Percentiles rank a stretch among this genome's conserved stretches.
Evolutionary conservation across 2,113 vertebrate species (phyloP).

Genomic region (Prionailurus viverrinus): DNA sequence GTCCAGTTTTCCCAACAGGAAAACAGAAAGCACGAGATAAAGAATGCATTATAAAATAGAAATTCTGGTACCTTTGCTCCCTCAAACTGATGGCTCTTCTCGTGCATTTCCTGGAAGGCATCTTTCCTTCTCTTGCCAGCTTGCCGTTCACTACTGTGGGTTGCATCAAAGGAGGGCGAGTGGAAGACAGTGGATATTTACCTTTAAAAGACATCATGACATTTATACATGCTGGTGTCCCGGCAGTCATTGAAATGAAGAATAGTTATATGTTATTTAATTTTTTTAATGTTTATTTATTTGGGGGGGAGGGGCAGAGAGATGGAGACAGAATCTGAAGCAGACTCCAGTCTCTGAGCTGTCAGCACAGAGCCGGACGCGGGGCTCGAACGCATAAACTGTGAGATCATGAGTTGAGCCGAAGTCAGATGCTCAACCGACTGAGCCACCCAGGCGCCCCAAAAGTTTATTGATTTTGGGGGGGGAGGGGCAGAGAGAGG

Average conservation of each 20-base stretch:
- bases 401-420: no score
- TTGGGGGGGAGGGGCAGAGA: no score
- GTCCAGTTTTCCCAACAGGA: not conserved
- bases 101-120: accelerated
- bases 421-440: no score
- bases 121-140: not conserved
- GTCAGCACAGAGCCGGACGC: no score
- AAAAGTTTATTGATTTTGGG: no score
- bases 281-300: no score
- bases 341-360: no score
- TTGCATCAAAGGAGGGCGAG: accelerated
- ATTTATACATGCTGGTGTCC: not conserved
- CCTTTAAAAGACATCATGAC: not conserved
- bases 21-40: not conserved
- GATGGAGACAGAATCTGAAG: no score
- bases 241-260: not conserved
- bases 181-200: not conserved
- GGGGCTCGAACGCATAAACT: no score
- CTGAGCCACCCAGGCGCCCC: no score
- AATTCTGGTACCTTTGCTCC: not conserved
- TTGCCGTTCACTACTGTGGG: accelerated
- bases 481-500: no score
- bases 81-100: accelerated
- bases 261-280: not conserved
- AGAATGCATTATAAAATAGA: not conserved